Conservation (phyloP, 2,888 invertebrate genomes). For the Merodon equestris region DNA sequence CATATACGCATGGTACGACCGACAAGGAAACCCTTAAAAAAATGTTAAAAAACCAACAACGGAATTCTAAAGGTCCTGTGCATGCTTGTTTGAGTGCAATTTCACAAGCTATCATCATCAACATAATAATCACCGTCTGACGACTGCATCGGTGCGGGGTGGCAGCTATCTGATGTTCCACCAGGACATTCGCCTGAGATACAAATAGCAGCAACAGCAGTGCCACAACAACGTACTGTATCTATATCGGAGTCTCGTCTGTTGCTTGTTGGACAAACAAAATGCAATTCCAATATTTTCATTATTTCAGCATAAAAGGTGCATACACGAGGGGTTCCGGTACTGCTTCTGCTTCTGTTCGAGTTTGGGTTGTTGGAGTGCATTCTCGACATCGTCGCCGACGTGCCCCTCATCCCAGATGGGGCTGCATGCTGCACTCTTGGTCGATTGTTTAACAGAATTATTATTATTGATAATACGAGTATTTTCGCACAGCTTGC, state of each 20-base stretch:
- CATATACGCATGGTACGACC: slow-evolving; percentile 22
- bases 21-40: too few species aligned
- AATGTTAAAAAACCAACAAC: slow-evolving; percentile 12
- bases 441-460: slow-evolving; percentile 63
- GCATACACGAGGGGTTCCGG: slow-evolving; percentile 17
- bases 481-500: slow-evolving; percentile 65
- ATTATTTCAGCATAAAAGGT: slow-evolving; percentile 67
- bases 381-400: slow-evolving; percentile 1
- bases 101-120: slow-evolving; percentile 68
- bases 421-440: slow-evolving; percentile 50
- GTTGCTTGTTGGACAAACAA: slow-evolving; percentile 68
- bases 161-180: slow-evolving; percentile 7
- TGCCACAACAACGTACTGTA: slow-evolving; percentile 39
- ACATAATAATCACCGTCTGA: slow-evolving; percentile 67
- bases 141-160: background rate
- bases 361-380: background rate
- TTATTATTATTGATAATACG: slow-evolving; percentile 68
- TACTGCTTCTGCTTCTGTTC: background rate
- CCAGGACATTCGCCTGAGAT: slow-evolving; percentile 47
- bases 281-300: slow-evolving; percentile 69
- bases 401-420: slow-evolving; percentile 38
- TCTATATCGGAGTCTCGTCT: slow-evolving; percentile 33
- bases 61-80: slow-evolving; percentile 33
- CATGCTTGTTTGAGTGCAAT: slow-evolving; percentile 67
- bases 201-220: slow-evolving; percentile 63